Evolutionary conservation across 2,797 vertebrate species (phyloP).

Genomic region (Gadopsis bispinosus): DNA sequence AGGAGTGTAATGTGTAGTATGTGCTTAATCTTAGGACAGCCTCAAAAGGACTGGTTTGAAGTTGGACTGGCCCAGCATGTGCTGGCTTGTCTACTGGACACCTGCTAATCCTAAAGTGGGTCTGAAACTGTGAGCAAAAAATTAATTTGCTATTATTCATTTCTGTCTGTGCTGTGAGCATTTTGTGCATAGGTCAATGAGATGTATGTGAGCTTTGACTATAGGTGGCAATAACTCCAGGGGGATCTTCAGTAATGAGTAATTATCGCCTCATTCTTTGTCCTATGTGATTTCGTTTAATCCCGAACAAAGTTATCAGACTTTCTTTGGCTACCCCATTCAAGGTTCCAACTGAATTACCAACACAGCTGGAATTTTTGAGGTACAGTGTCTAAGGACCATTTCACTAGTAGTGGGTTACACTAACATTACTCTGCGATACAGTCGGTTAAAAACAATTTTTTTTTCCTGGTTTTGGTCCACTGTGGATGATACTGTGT

Average conservation of each 20-base stretch:
- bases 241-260: conserved; percentile 11
- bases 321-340: conserved; percentile 20
- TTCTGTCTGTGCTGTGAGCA: conserved; percentile 1
- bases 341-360: conserved; percentile 39
- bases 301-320: conserved; percentile 30
- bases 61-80: conserved; percentile 9
- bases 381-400: background rate
- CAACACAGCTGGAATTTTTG: conserved; percentile 16
- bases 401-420: conserved; percentile 6
- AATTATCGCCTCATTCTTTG: conserved; percentile 40
- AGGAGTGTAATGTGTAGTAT: background rate
- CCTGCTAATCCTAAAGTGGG: conserved; percentile 19
- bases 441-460: conserved; percentile 2
- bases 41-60: conserved; percentile 20
- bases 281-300: conserved; percentile 32
- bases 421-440: background rate
- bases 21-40: conserved; percentile 4
- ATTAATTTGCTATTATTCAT: conserved; percentile 18
- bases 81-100: conserved; percentile 20
- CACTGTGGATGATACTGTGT: conserved; percentile 1
- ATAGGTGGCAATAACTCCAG: conserved; percentile 23
- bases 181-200: conserved; percentile 17
- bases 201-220: conserved; percentile 13
- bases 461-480: conserved; percentile 10
- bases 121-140: conserved; percentile 30